phyloP scores from a whole-genome alignment of 2,888 invertebrate genomes.

The Caradrina clavipalpis region DNA sequence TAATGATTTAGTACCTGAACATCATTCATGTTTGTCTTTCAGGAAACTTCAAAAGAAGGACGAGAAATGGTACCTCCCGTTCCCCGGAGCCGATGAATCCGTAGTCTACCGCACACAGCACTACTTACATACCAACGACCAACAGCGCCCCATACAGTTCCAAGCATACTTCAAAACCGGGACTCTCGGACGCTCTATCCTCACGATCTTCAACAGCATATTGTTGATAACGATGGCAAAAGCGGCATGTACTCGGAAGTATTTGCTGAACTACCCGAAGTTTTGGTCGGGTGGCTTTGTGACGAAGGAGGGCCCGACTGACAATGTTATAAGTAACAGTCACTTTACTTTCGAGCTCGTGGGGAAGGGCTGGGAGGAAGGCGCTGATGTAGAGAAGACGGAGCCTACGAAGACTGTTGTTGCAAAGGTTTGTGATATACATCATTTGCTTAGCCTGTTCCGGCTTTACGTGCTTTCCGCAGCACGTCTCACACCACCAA shows the following conservation, averaged over 20 bases:
- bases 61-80: constrained; percentile 93
- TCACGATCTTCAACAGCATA: constrained; percentile 89
- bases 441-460: too few species aligned
- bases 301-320: constrained; percentile 92
- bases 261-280: constrained; percentile 73
- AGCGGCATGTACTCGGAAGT: constrained; percentile 64
- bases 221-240: constrained; percentile 77
- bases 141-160: constrained; percentile 95
- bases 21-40: constrained; percentile 38
- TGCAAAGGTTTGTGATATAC: constrained; percentile 89
- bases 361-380: constrained; percentile 94
- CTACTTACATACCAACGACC: constrained; percentile 92
- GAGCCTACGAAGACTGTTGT: constrained; percentile 92
- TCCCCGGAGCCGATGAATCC: constrained; percentile 96
- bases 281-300: constrained; percentile 94
- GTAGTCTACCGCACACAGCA: constrained; percentile 96
- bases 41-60: constrained; percentile 89
- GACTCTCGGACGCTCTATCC: constrained; percentile 79
- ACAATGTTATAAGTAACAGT: constrained; percentile 91
- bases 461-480: too few species aligned
- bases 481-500: too few species aligned
- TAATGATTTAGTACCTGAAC: not conserved
- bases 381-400: constrained; percentile 85
- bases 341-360: constrained; percentile 93
- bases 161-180: constrained; percentile 93